A percentile compares a stretch with the other conserved stretches of the same genome.
phyloP scores from a whole-genome alignment of 1,140 invertebrate species.

The Cydia amplana region DNA sequence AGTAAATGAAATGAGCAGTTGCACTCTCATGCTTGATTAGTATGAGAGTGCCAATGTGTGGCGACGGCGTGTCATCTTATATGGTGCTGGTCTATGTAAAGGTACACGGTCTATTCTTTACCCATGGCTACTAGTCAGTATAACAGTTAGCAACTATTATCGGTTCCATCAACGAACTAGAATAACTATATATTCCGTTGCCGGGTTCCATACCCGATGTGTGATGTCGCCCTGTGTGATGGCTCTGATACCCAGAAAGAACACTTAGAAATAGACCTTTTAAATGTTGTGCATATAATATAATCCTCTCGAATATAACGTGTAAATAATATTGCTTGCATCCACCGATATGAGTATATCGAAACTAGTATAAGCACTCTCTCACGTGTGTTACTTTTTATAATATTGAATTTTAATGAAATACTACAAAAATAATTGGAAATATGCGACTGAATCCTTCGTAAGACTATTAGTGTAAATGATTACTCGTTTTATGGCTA shows the following conservation, averaged over 20 bases:
- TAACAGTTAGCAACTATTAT: not conserved
- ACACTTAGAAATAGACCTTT: not conserved
- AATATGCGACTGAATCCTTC: constrained; percentile 4
- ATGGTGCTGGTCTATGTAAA: too few relatives aligned
- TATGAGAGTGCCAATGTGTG: too few relatives aligned
- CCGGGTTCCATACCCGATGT: too few relatives aligned
- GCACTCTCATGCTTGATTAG: too few relatives aligned
- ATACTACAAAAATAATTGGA: not conserved
- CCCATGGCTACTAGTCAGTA: too few relatives aligned
- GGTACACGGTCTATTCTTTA: too few relatives aligned
- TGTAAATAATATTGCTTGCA: constrained; percentile 5
- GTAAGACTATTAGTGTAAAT: not conserved
- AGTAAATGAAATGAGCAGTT: too few relatives aligned
- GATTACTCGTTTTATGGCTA: not conserved
- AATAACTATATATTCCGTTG: too few relatives aligned
- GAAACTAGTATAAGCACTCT: not conserved
- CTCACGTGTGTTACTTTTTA: not conserved
- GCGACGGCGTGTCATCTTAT: too few relatives aligned
- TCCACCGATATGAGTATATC: not conserved
- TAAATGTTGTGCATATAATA: constrained; percentile 15
- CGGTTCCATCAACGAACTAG: too few relatives aligned
- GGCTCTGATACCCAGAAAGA: not conserved
- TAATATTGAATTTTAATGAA: not conserved
- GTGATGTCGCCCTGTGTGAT: not conserved
- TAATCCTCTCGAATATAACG: not conserved